Base-by-base conservation (phyloP, 2,888 invertebrate species). In the Ichneumon xanthorius region DNA sequence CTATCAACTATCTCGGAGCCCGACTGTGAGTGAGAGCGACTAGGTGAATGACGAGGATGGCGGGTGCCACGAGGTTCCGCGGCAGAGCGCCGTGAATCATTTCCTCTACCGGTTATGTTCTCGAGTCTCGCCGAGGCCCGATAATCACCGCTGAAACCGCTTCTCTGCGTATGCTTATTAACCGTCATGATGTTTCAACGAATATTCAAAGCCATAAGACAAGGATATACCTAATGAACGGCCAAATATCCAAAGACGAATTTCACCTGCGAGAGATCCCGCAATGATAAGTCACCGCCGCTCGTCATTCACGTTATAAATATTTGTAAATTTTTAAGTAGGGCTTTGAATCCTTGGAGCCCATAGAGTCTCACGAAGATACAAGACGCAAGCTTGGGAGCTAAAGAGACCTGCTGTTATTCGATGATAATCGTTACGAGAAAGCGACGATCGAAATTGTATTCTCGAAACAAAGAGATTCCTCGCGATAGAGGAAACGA, bases 1-100 rank as follows among this genome's bases (percentile, higher is more conserved):
- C 79, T 37, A 53, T 65, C 58, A 53, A 58, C 76, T 82, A 76
- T 80, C 85, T 80, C 79, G 79, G 72, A 76, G 79, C 75, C 58
- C 58, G 76, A 80, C 61, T 63, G 68, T 37, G n/a, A 71, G 33
- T 50, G 61, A 61, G 72, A 80, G n/a, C 53, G 63, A 73, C 7
- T 19, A 45, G 22, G 45, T n/a, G 82, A 40, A 40, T 30, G 68
- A 48, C 33, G 48, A 45, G 53, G 33, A 61, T 40, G 6, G 22
- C n/a, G 53, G 72, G 33, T 45, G 55, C 71, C 75, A 78, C 75
- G 81, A 68, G 81, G 85, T 79, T 82, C 82, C 9, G 79, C 82
- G 79, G 70, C 75, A 45, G 82, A 75, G 73, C 79, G 79, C 79
- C 75, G 82, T 82, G 82, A 85, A 85, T 85, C 85, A 85, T 82